A percentile compares a stretch with the other conserved stretches of the same genome.
Conservation (phyloP, 2,888 invertebrate species). For the Xestia ashworthii region DNA sequence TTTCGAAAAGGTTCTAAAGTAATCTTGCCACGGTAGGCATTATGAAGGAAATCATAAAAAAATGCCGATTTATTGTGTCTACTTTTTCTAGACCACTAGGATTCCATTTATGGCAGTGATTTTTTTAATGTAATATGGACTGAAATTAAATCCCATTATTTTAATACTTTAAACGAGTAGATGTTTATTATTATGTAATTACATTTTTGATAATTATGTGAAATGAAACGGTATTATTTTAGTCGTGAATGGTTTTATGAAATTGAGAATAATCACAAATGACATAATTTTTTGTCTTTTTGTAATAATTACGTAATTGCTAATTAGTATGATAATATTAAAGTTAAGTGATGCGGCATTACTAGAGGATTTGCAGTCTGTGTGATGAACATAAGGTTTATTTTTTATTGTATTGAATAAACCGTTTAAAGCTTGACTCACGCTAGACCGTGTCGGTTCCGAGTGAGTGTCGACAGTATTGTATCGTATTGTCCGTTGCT, state of each 20-base stretch:
- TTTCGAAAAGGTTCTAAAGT: conserved; percentile 27
- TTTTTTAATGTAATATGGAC: conserved; percentile 35
- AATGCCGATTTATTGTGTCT: conserved; percentile 23
- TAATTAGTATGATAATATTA: conserved; percentile 22
- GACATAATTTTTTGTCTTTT: conserved; percentile 9
- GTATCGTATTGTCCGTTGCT: too few relatives aligned
- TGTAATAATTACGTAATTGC: conserved; percentile 23
- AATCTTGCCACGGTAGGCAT: conserved; percentile 18
- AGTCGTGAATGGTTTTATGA: conserved; percentile 26
- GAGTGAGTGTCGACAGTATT: too few relatives aligned
- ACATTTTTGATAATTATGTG: not conserved
- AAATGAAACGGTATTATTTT: conserved; percentile 39
- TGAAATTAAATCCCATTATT: conserved; percentile 36
- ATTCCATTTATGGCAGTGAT: conserved; percentile 57
- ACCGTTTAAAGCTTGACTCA: too few relatives aligned
- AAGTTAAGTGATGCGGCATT: conserved; percentile 6
- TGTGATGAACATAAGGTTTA: conserved; percentile 9
- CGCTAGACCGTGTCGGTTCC: too few relatives aligned
- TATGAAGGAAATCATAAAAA: conserved; percentile 22
- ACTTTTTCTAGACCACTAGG: conserved; percentile 36
- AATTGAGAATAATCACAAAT: conserved; percentile 57
- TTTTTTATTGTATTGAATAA: not conserved
- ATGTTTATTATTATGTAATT: not conserved
- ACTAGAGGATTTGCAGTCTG: conserved; percentile 19
- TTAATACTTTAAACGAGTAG: conserved; percentile 20